Evolutionary conservation across 2,888 invertebrate species (phyloP).

Genomic region (Mythimna loreyi): DNA sequence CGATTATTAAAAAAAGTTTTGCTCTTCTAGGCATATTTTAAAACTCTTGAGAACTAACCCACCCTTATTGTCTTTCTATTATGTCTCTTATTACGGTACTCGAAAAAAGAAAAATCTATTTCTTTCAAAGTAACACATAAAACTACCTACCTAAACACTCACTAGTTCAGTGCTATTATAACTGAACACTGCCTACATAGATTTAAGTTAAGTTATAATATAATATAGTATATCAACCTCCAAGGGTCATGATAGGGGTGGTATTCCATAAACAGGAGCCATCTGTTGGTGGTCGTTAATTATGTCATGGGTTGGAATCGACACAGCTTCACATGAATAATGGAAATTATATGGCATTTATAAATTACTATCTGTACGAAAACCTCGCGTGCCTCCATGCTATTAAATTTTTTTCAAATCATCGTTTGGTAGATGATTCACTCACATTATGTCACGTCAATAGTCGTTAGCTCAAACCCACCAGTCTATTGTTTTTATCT

Average conservation of each 20-base stretch:
- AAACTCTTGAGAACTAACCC: no score
- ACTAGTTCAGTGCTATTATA: no score
- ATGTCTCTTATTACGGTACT: no score
- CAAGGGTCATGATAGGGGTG: not conserved
- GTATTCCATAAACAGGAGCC: slow-evolving; percentile 10
- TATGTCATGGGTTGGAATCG: slow-evolving; percentile 55
- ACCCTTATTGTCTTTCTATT: no score
- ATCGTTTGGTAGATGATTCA: not conserved
- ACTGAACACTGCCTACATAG: not conserved
- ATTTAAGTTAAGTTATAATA: not conserved
- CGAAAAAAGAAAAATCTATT: no score
- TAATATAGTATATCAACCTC: no score
- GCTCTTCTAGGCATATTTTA: no score
- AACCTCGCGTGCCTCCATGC: not conserved
- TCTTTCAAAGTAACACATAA: not conserved
- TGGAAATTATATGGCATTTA: slow-evolving; percentile 50
- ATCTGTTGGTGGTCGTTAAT: slow-evolving; percentile 52
- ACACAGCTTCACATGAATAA: slow-evolving; percentile 58
- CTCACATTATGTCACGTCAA: not conserved
- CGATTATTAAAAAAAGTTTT: no score
- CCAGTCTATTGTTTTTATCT: not conserved
- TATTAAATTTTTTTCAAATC: not conserved
- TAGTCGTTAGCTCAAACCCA: not conserved
- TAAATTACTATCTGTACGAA: slow-evolving; percentile 15
- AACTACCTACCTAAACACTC: no score